These are phyloP conservation scores for Etheostoma perlongum DNA, from an alignment of 2,797 vertebrate genomes.

Conservation along the genomic window DNA sequence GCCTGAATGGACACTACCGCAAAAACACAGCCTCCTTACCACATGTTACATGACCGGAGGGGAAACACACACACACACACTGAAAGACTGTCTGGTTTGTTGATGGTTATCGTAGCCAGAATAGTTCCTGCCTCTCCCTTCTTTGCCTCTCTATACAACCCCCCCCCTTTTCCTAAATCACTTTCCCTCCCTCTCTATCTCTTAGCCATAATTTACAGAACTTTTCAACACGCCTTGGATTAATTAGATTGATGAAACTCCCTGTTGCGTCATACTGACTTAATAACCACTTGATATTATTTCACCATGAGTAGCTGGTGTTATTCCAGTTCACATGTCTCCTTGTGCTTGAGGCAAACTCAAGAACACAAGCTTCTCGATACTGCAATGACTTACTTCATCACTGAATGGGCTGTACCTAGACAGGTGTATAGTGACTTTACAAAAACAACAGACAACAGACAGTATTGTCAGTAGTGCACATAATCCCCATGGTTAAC, in stretches of 20 bases:
- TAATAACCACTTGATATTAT: slow-evolving; percentile 59
- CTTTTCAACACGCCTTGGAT: slow-evolving; percentile 55
- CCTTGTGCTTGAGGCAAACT: slow-evolving; percentile 14
- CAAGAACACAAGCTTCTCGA: not conserved
- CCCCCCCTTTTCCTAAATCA: slow-evolving; percentile 27
- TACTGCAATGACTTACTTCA: slow-evolving; percentile 1
- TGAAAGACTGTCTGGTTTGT: slow-evolving; percentile 62
- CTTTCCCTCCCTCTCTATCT: slow-evolving; percentile 12
- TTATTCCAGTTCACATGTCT: slow-evolving; percentile 26
- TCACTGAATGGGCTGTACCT: not conserved
- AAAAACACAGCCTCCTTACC: slow-evolving; percentile 66
- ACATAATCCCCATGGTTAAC: too few species aligned
- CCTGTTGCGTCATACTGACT: slow-evolving; percentile 41
- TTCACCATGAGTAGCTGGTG: slow-evolving; percentile 29
- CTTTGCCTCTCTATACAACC: not conserved
- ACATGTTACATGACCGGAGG: slow-evolving; percentile 75
- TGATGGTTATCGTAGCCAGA: slow-evolving; percentile 73
- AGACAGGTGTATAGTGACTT: slow-evolving; percentile 4
- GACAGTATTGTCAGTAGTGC: too few species aligned
- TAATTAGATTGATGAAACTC: slow-evolving; percentile 54
- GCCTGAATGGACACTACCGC: slow-evolving; percentile 69
- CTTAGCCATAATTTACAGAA: slow-evolving; percentile 48
- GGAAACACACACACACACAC: slow-evolving; percentile 43
- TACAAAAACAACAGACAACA: slow-evolving; percentile 1
- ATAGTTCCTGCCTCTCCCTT: slow-evolving; percentile 59